Percentiles rank a stretch among this genome's conserved stretches.
phyloP scores from a whole-genome alignment of 2,888 invertebrate genomes.

The Eupithecia tripunctaria region DNA sequence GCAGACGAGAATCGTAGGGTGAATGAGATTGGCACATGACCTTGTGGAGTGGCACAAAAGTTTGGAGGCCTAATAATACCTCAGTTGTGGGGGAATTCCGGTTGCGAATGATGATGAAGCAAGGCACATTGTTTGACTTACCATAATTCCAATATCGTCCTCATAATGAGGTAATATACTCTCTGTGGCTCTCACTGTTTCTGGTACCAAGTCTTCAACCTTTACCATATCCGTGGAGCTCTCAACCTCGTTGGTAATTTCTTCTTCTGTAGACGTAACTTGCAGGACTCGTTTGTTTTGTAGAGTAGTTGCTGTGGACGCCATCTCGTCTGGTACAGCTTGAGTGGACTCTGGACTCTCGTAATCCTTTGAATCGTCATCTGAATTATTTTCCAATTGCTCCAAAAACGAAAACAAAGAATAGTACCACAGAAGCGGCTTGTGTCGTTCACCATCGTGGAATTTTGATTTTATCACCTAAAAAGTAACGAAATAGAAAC shows the following conservation, averaged over 20 bases:
- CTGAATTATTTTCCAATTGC: background rate
- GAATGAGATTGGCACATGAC: too few species aligned
- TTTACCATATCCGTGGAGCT: background rate
- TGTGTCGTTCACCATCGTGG: background rate
- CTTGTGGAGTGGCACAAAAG: too few species aligned
- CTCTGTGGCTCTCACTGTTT: background rate
- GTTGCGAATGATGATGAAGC: too few species aligned
- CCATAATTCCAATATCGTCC: background rate
- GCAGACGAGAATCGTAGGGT: too few species aligned
- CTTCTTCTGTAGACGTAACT: background rate
- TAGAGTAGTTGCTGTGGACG: background rate
- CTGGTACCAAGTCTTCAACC: background rate
- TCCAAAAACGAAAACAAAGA: conserved; percentile 3
- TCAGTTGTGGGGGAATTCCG: too few species aligned
- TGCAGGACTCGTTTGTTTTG: background rate
- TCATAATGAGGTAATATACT: background rate
- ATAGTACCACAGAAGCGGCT: conserved; percentile 1
- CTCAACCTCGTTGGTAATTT: conserved; percentile 2
- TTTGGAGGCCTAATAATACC: too few species aligned
- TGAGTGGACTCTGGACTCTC: background rate
- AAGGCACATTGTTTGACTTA: background rate
- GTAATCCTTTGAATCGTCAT: background rate
- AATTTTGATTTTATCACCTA: conserved; percentile 1
- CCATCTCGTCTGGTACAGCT: background rate
- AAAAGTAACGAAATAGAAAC: background rate